phyloP scores from a whole-genome alignment of 1,140 invertebrate genomes.

The Chelonus insularis region DNA sequence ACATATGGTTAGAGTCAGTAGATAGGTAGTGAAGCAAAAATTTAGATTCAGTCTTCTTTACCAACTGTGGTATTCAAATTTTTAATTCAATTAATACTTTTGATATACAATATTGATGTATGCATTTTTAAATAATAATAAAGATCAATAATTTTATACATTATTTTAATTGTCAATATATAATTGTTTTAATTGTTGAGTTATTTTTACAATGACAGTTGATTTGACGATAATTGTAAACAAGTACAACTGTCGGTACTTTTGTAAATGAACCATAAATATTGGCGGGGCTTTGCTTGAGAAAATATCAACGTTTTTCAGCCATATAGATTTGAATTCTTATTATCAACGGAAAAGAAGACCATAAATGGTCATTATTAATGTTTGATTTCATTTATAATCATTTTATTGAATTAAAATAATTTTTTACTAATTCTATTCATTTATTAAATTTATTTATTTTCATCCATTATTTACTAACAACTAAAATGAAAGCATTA shows the following conservation, averaged over 20 bases:
- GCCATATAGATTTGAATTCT: not conserved
- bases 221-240: not conserved
- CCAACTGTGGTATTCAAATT: not conserved
- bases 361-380: not conserved
- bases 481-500: constrained; percentile 35
- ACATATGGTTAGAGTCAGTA: not conserved
- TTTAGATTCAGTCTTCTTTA: not conserved
- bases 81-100: not conserved
- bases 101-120: not conserved
- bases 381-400: no score
- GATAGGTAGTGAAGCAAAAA: not conserved
- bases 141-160: not conserved
- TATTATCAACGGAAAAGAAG: not conserved
- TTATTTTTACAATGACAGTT: not conserved
- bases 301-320: not conserved
- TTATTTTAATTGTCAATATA: not conserved
- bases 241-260: not conserved
- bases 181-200: not conserved
- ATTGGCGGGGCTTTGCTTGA: not conserved
- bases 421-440: no score
- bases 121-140: not conserved
- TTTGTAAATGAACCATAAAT: not conserved
- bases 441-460: no score
- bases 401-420: no score
- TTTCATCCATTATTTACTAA: no score